Evolutionary conservation across 2,113 vertebrate genomes (phyloP).

Genomic region (Microtus montanus): DNA sequence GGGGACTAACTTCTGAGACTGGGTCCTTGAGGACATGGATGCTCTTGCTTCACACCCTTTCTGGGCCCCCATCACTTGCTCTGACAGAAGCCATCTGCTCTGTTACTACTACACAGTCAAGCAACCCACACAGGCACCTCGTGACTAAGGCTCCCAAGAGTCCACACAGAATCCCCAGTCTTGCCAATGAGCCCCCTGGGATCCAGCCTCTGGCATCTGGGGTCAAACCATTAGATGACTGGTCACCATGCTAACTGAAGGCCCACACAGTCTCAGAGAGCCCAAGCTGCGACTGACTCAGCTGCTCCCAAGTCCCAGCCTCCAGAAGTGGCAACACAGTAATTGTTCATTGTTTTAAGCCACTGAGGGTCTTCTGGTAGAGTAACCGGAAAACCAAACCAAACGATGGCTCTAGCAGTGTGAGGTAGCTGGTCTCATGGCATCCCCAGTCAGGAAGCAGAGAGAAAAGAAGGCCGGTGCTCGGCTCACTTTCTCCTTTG

Average conservation of each 20-base stretch:
- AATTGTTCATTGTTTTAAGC: background rate
- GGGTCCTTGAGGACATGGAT: background rate
- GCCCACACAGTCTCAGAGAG: background rate
- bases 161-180: background rate
- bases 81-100: accelerated
- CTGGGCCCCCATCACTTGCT: background rate
- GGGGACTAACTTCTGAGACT: background rate
- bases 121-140: background rate
- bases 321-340: background rate
- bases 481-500: background rate
- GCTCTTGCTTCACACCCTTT: background rate
- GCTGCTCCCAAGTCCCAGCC: background rate
- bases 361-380: background rate
- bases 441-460: background rate
- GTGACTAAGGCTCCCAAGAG: background rate
- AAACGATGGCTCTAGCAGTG: background rate
- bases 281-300: accelerated
- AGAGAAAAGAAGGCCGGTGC: background rate
- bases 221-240: background rate
- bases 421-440: no score
- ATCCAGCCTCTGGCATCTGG: background rate
- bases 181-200: no score
- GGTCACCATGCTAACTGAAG: accelerated
- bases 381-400: background rate
- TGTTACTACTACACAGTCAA: background rate